Percentiles rank a stretch among this genome's conserved stretches.
Evolutionary conservation across 1,140 invertebrate species (phyloP).

Genomic region (Callitettix versicolor): DNA sequence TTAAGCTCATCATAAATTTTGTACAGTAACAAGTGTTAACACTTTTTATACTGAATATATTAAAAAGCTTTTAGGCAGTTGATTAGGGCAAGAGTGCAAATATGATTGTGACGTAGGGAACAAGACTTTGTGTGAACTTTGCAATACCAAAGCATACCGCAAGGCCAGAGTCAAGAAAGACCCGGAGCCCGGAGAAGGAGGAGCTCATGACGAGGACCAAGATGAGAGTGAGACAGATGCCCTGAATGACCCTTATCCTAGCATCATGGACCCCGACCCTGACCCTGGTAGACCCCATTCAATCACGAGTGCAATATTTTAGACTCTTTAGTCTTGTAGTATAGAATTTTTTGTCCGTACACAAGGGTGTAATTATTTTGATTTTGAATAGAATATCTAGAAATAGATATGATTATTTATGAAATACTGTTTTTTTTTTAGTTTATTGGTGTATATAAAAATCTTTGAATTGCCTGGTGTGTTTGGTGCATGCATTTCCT

Average conservation of each 20-base stretch:
- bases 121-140: conserved; percentile 73
- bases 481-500: too few relatives aligned
- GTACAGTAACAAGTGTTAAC: too few relatives aligned
- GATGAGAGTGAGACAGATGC: conserved; percentile 22
- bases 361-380: background rate
- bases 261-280: conserved; percentile 5
- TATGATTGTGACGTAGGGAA: conserved; percentile 48
- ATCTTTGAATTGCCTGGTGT: background rate
- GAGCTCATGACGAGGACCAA: conserved; percentile 12
- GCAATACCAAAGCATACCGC: conserved; percentile 56
- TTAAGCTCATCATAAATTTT: too few relatives aligned
- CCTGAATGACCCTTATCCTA: conserved; percentile 10
- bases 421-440: too few relatives aligned
- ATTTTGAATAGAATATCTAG: background rate
- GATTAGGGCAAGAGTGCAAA: too few relatives aligned
- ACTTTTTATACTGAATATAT: too few relatives aligned
- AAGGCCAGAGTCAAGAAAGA: conserved; percentile 52
- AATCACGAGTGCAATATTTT: background rate
- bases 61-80: too few relatives aligned
- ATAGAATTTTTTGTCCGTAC: background rate
- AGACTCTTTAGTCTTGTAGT: conserved; percentile 3
- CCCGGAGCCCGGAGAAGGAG: conserved; percentile 28
- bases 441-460: too few relatives aligned
- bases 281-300: conserved; percentile 6
- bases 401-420: background rate